Percentiles rank a stretch among this genome's conserved stretches.
Conservation (phyloP, 2,888 invertebrate genomes). For the Epirrita christyi region DNA sequence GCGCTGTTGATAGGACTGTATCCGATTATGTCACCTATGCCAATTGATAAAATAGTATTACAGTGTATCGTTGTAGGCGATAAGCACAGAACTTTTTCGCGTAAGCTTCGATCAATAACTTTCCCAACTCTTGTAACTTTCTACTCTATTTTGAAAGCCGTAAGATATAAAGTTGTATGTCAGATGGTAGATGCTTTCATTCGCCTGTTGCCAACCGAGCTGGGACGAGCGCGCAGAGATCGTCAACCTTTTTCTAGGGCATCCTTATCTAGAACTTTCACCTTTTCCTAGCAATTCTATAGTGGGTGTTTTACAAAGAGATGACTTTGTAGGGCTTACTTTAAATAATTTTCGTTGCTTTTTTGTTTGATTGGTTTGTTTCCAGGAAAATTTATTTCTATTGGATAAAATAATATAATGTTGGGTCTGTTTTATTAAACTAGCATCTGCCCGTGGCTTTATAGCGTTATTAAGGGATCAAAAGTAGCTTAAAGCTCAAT, state of each 20-base stretch:
- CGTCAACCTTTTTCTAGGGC: slow-evolving; percentile 77
- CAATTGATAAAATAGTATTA: slow-evolving; percentile 72
- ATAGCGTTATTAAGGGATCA: too few species aligned
- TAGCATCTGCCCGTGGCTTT: too few species aligned
- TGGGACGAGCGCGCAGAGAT: slow-evolving; percentile 61
- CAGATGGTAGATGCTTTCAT: slow-evolving; percentile 57
- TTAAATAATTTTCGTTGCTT: too few species aligned
- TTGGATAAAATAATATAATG: too few species aligned
- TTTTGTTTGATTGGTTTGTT: too few species aligned
- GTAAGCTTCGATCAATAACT: slow-evolving; percentile 80
- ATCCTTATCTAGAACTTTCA: slow-evolving; percentile 67
- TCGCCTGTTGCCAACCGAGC: slow-evolving; percentile 78
- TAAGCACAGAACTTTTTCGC: slow-evolving; percentile 80
- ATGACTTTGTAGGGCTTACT: too few species aligned
- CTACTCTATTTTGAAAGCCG: rapidly evolving
- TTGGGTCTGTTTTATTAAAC: too few species aligned
- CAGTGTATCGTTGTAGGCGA: slow-evolving; percentile 65
- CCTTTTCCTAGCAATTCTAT: too few species aligned
- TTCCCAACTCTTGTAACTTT: slow-evolving; percentile 33
- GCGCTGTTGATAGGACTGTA: slow-evolving; percentile 29
- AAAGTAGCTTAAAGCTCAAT: too few species aligned
- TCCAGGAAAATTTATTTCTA: too few species aligned
- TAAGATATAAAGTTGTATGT: slow-evolving; percentile 46
- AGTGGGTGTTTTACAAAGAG: too few species aligned
- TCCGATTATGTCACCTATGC: slow-evolving; percentile 43